phyloP scores from a whole-genome alignment of 2,888 invertebrate species.

The Erannis defoliaria region DNA sequence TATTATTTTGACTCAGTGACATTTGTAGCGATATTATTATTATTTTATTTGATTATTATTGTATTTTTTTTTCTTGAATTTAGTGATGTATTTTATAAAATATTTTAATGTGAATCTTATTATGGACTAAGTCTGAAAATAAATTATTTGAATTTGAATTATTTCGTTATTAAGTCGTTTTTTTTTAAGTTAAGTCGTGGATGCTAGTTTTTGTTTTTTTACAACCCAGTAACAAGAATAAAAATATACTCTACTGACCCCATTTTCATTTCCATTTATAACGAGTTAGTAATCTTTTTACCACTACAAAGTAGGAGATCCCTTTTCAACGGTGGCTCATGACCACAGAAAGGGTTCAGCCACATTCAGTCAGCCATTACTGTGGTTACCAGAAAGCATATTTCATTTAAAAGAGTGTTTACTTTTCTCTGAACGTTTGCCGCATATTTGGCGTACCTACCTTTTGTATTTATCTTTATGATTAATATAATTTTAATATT shows the following conservation, averaged over 20 bases:
- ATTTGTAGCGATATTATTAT: too few species aligned
- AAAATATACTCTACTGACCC: slow-evolving; percentile 2
- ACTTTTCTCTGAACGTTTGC: slow-evolving; percentile 21
- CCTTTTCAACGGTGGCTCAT: slow-evolving; percentile 54
- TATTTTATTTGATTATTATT: too few species aligned
- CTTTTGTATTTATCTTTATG: background rate
- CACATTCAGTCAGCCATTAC: slow-evolving; percentile 57
- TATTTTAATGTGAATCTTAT: too few species aligned
- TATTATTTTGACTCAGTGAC: too few species aligned
- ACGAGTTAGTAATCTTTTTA: slow-evolving; percentile 41
- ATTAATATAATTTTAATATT: background rate
- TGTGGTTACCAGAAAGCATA: slow-evolving; percentile 63
- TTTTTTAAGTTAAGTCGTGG: too few species aligned
- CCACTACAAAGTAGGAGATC: slow-evolving; percentile 54
- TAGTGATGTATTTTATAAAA: too few species aligned
- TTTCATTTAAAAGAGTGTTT: slow-evolving; percentile 39
- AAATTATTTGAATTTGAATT: too few species aligned
- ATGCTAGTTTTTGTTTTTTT: too few species aligned
- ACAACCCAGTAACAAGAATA: too few species aligned
- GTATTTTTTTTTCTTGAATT: too few species aligned
- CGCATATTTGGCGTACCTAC: slow-evolving; percentile 4
- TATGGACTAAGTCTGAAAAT: too few species aligned
- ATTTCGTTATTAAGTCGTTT: too few species aligned
- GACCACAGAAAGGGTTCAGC: slow-evolving; percentile 60
- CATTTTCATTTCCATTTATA: slow-evolving; percentile 23